Evolutionary conservation across 2,113 vertebrate species (phyloP), one percentile per base, ranked within the genome.

Genomic region (Poeciliopsis occidentalis): DNA sequence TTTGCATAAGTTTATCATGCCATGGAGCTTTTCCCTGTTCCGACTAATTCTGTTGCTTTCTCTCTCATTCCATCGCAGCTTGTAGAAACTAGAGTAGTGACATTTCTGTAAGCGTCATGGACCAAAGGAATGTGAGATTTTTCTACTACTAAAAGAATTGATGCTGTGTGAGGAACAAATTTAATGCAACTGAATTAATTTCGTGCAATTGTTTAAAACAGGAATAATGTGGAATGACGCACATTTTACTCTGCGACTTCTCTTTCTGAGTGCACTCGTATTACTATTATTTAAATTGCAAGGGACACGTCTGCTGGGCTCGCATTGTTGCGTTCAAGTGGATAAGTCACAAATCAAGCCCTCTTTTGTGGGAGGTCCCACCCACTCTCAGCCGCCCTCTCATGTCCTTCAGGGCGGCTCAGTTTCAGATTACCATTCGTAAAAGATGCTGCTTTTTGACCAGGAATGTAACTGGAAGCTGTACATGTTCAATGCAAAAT

Each of bases 271-370:
- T 8, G 30, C 71, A 47, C 24, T 24, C 63, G 27, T 17, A 39
- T 73, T 26, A 75, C 37, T 27, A 0, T 62, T 69, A 32, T 75
- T 66, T 26, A 73, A 66, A 79, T 84, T 31, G 78, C 29, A 70
- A 75, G 62, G 30, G 76, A 72, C 51, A 44, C 51, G 61, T 62
- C 37, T 51, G 37, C 62, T 47, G 69, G 51, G 70, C 64, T 67
- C 13, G 39, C 63, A 34, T 88, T 76, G 64, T 66, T 79, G 61
- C 75, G 69, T 64, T 67, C 69, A 72, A 87, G 75, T 57, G 60
- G 85, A 80, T 69, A 87, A 82, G 85, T 78, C 84, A 79, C 61
- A 81, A 82, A 77, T 85, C 84, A 89, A 88, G 67, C 62, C 69
- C 5, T 72, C 61, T 69, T 84, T 86, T 90, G 88, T 90, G 79